phyloP scores from a whole-genome alignment of 2,113 vertebrate species.

The Pycnonotus jocosus region DNA sequence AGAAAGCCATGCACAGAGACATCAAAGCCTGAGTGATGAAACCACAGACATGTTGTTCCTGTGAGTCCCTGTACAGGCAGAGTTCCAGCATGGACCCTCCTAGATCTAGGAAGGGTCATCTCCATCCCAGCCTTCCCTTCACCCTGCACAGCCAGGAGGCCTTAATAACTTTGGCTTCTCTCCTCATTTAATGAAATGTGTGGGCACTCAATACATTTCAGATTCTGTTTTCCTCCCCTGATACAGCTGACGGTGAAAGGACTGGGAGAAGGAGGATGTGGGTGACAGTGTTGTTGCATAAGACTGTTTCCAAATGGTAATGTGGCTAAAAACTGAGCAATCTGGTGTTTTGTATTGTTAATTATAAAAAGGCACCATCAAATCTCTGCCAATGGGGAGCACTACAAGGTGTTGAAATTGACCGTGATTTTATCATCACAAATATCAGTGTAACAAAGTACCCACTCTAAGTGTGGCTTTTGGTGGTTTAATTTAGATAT shows the following conservation, averaged over 20 bases:
- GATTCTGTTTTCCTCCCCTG: not conserved
- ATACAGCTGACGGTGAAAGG: not conserved
- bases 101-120: not conserved
- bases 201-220: not conserved
- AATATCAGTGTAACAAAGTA: not conserved
- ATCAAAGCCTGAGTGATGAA: accelerated
- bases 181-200: not conserved
- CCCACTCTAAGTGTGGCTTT: not conserved
- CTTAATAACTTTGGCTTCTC: not conserved
- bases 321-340: not conserved
- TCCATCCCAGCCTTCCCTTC: not conserved
- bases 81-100: not conserved
- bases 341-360: not conserved
- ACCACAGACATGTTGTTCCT: not conserved
- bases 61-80: not conserved
- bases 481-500: not conserved
- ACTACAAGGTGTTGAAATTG: not conserved
- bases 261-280: not conserved
- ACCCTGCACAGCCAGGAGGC: not conserved
- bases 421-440: not conserved
- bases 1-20: not conserved
- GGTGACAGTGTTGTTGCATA: not conserved
- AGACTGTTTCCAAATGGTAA: not conserved
- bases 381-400: not conserved
- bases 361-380: not conserved